Conservation (phyloP, 2,113 vertebrate genomes). For the Oncorhynchus mykiss region DNA sequence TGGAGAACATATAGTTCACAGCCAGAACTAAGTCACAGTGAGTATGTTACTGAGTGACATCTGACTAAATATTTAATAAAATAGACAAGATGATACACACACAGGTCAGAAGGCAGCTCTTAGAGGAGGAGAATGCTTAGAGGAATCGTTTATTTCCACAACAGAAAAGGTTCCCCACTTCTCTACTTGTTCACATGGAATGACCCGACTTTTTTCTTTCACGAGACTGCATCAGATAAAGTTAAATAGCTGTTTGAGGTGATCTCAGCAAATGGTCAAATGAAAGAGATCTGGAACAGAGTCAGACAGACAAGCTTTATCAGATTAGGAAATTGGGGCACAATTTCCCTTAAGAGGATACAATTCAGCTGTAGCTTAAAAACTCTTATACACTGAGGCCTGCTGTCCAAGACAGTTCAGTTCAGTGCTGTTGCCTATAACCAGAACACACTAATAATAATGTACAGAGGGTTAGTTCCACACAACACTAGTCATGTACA, state of each 20-base stretch:
- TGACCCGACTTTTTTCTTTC: constrained; percentile 58
- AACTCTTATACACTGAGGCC: constrained; percentile 15
- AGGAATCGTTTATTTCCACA: background rate
- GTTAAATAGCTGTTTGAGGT: constrained; percentile 61
- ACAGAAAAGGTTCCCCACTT: background rate
- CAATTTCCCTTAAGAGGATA: constrained; percentile 72
- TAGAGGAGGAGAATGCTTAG: background rate
- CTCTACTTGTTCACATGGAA: background rate
- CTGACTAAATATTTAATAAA: background rate
- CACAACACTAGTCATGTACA: too few relatives aligned
- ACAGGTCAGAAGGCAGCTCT: background rate
- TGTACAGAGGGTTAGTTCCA: too few relatives aligned
- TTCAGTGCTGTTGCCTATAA: background rate
- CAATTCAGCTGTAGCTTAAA: constrained; percentile 25
- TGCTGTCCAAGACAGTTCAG: constrained; percentile 1
- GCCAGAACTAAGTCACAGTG: background rate
- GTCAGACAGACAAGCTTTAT: constrained; percentile 70
- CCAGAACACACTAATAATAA: background rate
- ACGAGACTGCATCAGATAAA: constrained; percentile 83
- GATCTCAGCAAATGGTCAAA: constrained; percentile 82
- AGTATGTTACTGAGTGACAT: background rate
- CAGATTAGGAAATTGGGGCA: constrained; percentile 77
- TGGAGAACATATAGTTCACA: background rate
- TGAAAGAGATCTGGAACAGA: constrained; percentile 84
- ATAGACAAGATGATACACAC: background rate